Conservation (phyloP, 1,140 invertebrate genomes). For the Psilanteris sp. region DNA sequence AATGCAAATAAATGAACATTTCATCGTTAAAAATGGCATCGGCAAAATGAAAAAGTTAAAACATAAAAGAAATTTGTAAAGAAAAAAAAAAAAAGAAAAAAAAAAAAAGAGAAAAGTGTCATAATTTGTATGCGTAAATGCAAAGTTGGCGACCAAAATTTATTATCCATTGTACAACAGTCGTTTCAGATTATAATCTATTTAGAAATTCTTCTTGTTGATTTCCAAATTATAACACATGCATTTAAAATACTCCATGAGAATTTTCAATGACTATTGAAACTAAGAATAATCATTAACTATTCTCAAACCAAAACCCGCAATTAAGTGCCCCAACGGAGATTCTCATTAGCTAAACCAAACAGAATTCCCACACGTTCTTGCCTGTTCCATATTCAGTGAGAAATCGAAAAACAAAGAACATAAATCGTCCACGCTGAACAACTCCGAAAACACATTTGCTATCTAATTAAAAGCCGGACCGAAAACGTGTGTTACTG, state of each 20-base stretch:
- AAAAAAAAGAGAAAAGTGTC: too few species aligned
- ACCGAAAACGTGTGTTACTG: slow-evolving; percentile 8
- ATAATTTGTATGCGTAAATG: too few species aligned
- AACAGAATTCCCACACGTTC: slow-evolving; percentile 16
- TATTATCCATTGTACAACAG: too few species aligned
- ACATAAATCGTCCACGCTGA: slow-evolving; percentile 16
- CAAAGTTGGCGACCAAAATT: too few species aligned
- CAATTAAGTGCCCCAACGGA: slow-evolving; percentile 18
- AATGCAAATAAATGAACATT: too few species aligned
- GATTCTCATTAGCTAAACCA: slow-evolving; percentile 40
- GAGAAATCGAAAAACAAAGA: slow-evolving; percentile 24
- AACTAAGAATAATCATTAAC: slow-evolving; percentile 17
- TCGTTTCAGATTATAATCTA: too few species aligned
- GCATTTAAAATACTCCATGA: slow-evolving; percentile 22
- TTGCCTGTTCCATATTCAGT: slow-evolving; percentile 8
- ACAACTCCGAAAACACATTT: slow-evolving; percentile 23
- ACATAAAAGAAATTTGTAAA: too few species aligned
- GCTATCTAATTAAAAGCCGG: slow-evolving; percentile 32
- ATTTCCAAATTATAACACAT: slow-evolving; percentile 2
- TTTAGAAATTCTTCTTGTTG: slow-evolving; percentile 17
- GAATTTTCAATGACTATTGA: slow-evolving; percentile 29
- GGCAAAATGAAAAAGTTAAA: too few species aligned
- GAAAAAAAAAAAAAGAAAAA: too few species aligned
- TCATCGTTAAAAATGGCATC: too few species aligned
- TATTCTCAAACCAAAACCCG: slow-evolving; percentile 25